Evolutionary conservation across 2,888 invertebrate species (phyloP), one percentile per base, ranked within the genome.

Genomic region (Macaria notata): DNA sequence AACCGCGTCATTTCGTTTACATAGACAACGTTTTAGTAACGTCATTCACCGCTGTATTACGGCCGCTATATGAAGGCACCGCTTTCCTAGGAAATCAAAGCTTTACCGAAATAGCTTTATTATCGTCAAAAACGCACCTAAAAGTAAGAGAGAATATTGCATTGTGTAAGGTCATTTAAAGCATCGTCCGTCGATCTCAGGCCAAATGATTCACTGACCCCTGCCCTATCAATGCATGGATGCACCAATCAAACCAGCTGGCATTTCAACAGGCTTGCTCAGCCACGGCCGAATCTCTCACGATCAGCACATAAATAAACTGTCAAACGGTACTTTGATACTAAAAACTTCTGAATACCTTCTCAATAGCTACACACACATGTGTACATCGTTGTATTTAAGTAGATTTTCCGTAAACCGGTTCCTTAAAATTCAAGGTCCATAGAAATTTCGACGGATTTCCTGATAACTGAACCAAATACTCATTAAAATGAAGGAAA

Each of bases 191-290:
- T 49, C 60, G 62, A 57, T 54, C 54, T 61, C 50, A 56, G 49
- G 50, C 58, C 45, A 47, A 60, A 49, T 55, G 62, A 63, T 54
- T 65, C 64, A 59, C 53, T 64, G 61, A 62, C 65, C 64, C 56
- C 39, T 59, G 65, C 62, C 63, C 60, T 49, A 46, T 62, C 64
- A 66, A 63, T 63, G 56, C 50, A 33, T 59, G 48, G 59, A 61
- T 59, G 59, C 59, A 55, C 48, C 57, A 61, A 57, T 56, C 44
- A 53, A 54, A 60, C 47, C 39, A 43, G 43, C 44, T 49, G 41
- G 33, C 45, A 45, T 53, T 53, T 38, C 9, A 49, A 51, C 38
- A 19, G 19, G 29, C 45, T 47, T 46, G 36, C 43, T 30, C 9
- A 51, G 45, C 48, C 59, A 56, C 44, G 62, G 62, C 57, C 63